Evolutionary conservation across 1,140 invertebrate species (phyloP).

Genomic region (Drosophila guanche): DNA sequence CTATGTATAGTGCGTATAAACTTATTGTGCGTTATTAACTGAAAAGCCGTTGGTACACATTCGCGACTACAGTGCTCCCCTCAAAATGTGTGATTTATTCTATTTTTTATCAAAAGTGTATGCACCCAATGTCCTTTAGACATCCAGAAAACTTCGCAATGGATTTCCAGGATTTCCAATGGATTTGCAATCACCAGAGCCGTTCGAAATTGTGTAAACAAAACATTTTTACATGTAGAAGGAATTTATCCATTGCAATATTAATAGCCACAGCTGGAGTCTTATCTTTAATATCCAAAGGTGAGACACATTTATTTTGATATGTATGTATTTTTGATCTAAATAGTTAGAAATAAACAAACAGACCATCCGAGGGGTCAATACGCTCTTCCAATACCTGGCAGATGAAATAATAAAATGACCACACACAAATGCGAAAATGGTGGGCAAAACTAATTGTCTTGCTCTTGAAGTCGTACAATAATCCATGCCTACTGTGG

Average conservation of each 20-base stretch:
- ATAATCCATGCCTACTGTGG: slow-evolving; percentile 34
- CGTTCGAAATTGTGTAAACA: slow-evolving; percentile 1
- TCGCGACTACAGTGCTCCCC: no score
- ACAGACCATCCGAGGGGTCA: slow-evolving; percentile 11
- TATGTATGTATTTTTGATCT: not conserved
- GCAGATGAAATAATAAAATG: slow-evolving; percentile 33
- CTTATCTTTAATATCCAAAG: slow-evolving; percentile 19
- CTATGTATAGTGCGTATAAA: no score
- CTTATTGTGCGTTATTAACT: no score
- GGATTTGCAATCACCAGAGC: slow-evolving; percentile 3
- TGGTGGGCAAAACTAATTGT: slow-evolving; percentile 40
- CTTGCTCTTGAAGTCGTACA: slow-evolving; percentile 41
- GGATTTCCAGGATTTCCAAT: slow-evolving; percentile 54
- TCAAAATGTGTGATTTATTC: no score
- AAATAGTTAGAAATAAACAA: slow-evolving; percentile 1
- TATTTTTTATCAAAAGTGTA: no score
- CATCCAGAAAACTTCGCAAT: slow-evolving; percentile 58
- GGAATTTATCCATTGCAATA: slow-evolving; percentile 18
- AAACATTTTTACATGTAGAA: slow-evolving; percentile 1
- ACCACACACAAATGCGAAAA: slow-evolving; percentile 37
- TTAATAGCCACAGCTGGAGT: slow-evolving; percentile 21
- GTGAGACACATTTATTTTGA: slow-evolving; percentile 42
- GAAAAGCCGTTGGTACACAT: no score
- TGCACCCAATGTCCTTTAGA: slow-evolving; percentile 4
- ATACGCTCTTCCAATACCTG: slow-evolving; percentile 13